phyloP scores from a whole-genome alignment of 2,797 vertebrate species.

The Loriculus beryllinus region DNA sequence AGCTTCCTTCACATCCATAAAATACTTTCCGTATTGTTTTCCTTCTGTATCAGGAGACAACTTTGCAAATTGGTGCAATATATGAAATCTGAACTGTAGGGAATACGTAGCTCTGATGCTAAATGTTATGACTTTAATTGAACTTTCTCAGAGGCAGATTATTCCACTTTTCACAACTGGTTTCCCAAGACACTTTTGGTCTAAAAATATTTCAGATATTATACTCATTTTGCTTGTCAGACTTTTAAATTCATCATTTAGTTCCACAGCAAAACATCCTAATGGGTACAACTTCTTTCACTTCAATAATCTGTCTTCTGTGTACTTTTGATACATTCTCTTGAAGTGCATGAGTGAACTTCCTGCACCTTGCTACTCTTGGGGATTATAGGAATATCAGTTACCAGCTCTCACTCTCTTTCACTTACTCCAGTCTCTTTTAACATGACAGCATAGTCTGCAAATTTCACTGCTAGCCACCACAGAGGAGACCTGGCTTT shows the following conservation, averaged over 20 bases:
- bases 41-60: not conserved
- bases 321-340: not conserved
- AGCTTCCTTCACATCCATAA: not conserved
- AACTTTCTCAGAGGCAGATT: slow-evolving; percentile 6
- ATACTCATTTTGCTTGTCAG: not conserved
- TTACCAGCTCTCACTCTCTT: not conserved
- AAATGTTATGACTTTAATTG: slow-evolving; percentile 14
- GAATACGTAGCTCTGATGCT: not conserved
- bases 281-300: not conserved
- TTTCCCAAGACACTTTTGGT: not conserved
- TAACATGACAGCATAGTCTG: not conserved
- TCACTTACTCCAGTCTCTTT: not conserved
- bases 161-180: not conserved
- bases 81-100: not conserved
- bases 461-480: not conserved
- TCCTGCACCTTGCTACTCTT: not conserved
- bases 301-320: not conserved
- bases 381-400: not conserved
- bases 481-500: not conserved
- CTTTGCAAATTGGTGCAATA: not conserved
- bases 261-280: not conserved
- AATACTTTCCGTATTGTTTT: slow-evolving; percentile 21
- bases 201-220: slow-evolving; percentile 9
- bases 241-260: not conserved
- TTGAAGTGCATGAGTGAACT: not conserved